A percentile compares a stretch with the other conserved stretches of the same genome.
phyloP scores from a whole-genome alignment of 1,140 invertebrate genomes.

The Piezodorus guildinii region DNA sequence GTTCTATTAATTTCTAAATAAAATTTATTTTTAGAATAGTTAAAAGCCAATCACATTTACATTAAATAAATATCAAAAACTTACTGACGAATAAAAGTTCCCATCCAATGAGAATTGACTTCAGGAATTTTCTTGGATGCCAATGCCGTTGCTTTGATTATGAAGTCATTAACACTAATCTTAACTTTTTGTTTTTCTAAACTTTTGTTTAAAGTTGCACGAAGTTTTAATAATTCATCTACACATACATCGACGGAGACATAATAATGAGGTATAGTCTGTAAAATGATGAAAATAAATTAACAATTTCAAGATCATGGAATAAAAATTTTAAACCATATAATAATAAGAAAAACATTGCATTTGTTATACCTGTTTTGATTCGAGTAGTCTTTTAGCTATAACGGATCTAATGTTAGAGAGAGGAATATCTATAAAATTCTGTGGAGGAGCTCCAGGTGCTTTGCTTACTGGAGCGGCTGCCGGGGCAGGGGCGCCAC shows the following conservation, averaged over 20 bases:
- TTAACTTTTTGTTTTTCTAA: constrained; percentile 72
- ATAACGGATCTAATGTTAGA: constrained; percentile 81
- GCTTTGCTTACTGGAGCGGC: constrained; percentile 32
- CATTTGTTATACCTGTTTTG: constrained; percentile 50
- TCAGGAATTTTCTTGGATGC: constrained; percentile 89
- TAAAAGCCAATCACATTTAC: not conserved
- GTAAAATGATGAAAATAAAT: constrained; percentile 15
- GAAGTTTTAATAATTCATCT: constrained; percentile 53
- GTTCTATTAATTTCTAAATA: not conserved
- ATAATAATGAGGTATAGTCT: constrained; percentile 94
- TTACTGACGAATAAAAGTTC: constrained; percentile 87
- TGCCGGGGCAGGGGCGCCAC: constrained; percentile 34
- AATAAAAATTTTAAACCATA: not conserved
- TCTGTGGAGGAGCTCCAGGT: constrained; percentile 33
- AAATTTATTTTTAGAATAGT: not conserved
- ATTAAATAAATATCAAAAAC: constrained; percentile 29
- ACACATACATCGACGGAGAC: constrained; percentile 76
- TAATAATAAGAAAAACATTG: not conserved
- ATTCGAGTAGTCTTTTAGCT: constrained; percentile 80
- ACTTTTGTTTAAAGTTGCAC: constrained; percentile 55
- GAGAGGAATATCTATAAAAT: constrained; percentile 71
- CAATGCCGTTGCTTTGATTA: constrained; percentile 89
- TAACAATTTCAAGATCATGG: not conserved
- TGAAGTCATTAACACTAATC: constrained; percentile 92
- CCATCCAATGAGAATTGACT: constrained; percentile 92